Conservation (phyloP, 2,113 vertebrate species). For the Chascanopsetta lugubris region DNA sequence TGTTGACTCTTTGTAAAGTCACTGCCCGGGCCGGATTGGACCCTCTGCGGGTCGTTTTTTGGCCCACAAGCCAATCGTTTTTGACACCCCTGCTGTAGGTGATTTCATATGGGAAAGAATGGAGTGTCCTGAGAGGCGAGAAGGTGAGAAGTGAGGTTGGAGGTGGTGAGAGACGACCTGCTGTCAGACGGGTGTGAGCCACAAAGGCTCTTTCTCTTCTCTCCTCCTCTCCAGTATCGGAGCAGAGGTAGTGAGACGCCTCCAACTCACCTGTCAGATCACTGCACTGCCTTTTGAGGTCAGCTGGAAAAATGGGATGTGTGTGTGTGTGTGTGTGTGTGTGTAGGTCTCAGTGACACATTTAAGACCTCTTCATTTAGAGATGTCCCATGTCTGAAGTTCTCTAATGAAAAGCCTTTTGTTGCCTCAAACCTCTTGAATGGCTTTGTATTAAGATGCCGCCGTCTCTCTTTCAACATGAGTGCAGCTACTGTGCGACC, state of each 20-base stretch:
- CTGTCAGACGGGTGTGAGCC: slow-evolving; percentile 19
- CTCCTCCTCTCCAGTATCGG: not conserved
- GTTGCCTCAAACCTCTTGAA: slow-evolving; percentile 55
- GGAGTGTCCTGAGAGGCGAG: too few relatives aligned
- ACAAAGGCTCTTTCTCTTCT: slow-evolving; percentile 33
- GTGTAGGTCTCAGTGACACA: slow-evolving; percentile 29
- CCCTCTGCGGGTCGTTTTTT: too few relatives aligned
- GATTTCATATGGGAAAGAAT: too few relatives aligned
- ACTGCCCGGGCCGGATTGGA: too few relatives aligned
- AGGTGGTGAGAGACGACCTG: slow-evolving; percentile 17
- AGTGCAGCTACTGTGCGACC: slow-evolving; percentile 10
- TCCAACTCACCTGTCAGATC: not conserved
- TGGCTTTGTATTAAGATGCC: slow-evolving; percentile 45
- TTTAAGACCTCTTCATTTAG: slow-evolving; percentile 44
- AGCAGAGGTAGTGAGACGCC: slow-evolving; percentile 6
- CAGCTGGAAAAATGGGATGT: slow-evolving; percentile 39
- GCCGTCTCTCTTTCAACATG: slow-evolving; percentile 43
- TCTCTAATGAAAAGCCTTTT: slow-evolving; percentile 63
- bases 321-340: slow-evolving; percentile 1
- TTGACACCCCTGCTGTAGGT: too few relatives aligned
- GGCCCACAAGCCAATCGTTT: too few relatives aligned
- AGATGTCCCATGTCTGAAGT: slow-evolving; percentile 41
- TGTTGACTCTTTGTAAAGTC: too few relatives aligned
- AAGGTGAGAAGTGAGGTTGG: slow-evolving; percentile 8
- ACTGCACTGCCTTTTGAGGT: slow-evolving; percentile 16